phyloP scores from a whole-genome alignment of 1,140 invertebrate genomes.

The Brachionus manjavacas region DNA sequence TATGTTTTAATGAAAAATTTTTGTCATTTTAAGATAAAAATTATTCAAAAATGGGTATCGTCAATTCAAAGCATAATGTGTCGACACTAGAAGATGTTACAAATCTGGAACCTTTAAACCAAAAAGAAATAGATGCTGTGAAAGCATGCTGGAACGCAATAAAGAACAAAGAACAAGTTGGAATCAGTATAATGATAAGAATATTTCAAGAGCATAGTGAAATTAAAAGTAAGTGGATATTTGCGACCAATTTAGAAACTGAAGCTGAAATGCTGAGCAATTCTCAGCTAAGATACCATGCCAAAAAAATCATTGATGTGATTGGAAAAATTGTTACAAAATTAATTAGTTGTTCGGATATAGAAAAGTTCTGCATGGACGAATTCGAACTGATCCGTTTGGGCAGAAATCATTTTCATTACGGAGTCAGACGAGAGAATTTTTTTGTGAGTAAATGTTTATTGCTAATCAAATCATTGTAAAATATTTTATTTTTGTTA shows the following conservation, averaged over 20 bases:
- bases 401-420: slow-evolving; percentile 37
- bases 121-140: neutral
- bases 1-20: neutral
- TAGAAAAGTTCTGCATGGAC: neutral
- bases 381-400: slow-evolving; percentile 9
- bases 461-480: neutral
- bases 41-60: neutral
- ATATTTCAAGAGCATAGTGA: slow-evolving; percentile 34
- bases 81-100: neutral
- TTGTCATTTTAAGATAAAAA: neutral
- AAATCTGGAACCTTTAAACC: neutral
- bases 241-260: slow-evolving; percentile 38
- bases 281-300: slow-evolving; percentile 40
- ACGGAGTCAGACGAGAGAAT: slow-evolving; percentile 16
- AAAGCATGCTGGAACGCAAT: neutral
- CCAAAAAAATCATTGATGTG: slow-evolving; percentile 9
- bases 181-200: slow-evolving; percentile 14
- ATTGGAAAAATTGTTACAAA: neutral
- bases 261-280: slow-evolving; percentile 37
- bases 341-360: neutral
- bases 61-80: neutral
- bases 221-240: slow-evolving; percentile 28
- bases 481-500: neutral
- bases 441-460: neutral
- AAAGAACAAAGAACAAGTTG: slow-evolving; percentile 32